Evolutionary conservation across 2,113 vertebrate genomes (phyloP).

Genomic region (Leucopsar rothschildi): DNA sequence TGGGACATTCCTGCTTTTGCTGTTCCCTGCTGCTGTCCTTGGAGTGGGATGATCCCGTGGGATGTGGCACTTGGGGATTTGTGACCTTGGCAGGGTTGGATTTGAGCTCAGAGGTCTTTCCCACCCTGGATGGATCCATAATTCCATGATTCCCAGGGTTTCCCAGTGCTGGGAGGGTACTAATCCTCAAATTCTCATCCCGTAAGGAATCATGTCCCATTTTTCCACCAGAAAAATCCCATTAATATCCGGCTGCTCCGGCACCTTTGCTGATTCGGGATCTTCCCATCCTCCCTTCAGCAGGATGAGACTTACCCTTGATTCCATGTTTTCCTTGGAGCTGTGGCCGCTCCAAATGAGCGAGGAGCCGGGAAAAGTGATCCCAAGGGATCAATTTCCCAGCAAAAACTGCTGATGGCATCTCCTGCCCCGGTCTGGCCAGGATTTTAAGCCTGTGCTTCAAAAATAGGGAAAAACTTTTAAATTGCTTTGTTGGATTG

Average conservation of each 20-base stretch:
- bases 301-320: background rate
- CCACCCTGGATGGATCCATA: background rate
- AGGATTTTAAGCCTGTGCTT: background rate
- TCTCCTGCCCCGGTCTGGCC: rapidly evolving
- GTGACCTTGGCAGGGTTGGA: too few relatives aligned
- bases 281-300: background rate
- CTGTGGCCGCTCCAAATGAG: rapidly evolving
- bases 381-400: background rate
- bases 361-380: background rate
- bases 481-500: background rate
- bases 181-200: background rate
- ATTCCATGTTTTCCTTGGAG: background rate
- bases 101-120: background rate
- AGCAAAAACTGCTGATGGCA: background rate
- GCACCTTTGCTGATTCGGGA: rapidly evolving
- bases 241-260: rapidly evolving
- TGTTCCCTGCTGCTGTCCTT: background rate
- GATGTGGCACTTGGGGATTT: background rate
- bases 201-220: rapidly evolving
- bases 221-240: background rate
- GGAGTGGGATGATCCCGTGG: rapidly evolving
- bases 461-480: background rate
- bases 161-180: background rate
- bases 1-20: background rate
- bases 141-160: background rate